phyloP scores from a whole-genome alignment of 2,797 vertebrate genomes.

The Rhinatrema bivittatum region DNA sequence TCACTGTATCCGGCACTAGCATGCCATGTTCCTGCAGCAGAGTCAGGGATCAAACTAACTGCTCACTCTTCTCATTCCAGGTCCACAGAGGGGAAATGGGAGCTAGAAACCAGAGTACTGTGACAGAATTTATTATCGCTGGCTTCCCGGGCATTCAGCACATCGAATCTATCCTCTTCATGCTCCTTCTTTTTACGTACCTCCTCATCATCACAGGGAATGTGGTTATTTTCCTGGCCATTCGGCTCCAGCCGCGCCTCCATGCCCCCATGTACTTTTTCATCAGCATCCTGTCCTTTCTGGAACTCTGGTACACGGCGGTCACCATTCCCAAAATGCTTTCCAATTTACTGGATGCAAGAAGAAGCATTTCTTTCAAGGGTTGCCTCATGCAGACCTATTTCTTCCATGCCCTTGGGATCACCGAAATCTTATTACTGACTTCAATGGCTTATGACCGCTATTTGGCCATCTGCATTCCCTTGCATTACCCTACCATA shows the following conservation, averaged over 20 bases:
- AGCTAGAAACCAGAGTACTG: constrained; percentile 5
- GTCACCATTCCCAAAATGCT: constrained; percentile 31
- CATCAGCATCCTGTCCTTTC: constrained; percentile 25
- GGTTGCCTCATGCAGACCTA: constrained; percentile 32
- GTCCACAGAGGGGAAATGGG: too few relatives aligned
- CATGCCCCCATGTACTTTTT: constrained; percentile 33
- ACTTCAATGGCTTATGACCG: constrained; percentile 27
- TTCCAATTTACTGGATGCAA: constrained; percentile 16
- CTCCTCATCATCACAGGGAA: constrained; percentile 24
- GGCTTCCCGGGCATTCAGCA: constrained; percentile 14
- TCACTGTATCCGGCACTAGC: too few relatives aligned
- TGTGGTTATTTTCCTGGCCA: constrained; percentile 17
- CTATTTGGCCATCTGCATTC: constrained; percentile 27
- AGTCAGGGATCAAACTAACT: too few relatives aligned
- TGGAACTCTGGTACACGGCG: constrained; percentile 30
- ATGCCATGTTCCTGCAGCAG: too few relatives aligned
- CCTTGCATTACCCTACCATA: constrained; percentile 34
- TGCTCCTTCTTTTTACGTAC: constrained; percentile 18
- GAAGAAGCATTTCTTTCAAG: constrained; percentile 17
- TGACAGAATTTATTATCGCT: constrained; percentile 24
- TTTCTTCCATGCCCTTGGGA: constrained; percentile 29
- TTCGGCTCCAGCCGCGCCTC: constrained; percentile 7
- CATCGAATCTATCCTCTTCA: constrained; percentile 2
- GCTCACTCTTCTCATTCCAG: too few relatives aligned
- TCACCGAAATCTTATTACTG: constrained; percentile 25